These are phyloP conservation scores for Amphipoea lucens DNA, from an alignment of 2,888 invertebrate species.

Conservation along the genomic window DNA sequence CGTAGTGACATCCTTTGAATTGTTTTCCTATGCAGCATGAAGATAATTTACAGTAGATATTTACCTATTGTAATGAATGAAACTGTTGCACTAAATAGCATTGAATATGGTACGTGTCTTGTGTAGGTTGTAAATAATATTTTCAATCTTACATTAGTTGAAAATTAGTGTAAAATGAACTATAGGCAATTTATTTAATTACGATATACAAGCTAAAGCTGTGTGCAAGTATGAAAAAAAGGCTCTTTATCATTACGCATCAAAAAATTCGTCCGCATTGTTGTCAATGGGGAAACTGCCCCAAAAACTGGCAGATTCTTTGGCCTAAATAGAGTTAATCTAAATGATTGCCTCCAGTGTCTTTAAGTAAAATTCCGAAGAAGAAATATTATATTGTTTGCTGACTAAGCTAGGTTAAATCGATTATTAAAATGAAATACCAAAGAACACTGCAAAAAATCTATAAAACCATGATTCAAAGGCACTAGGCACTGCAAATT, in stretches of 20 bases:
- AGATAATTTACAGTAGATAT: conserved; percentile 14
- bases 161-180: background rate
- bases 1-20: conserved; percentile 33
- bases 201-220: too few species aligned
- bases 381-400: background rate
- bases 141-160: background rate
- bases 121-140: background rate
- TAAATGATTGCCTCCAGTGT: background rate
- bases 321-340: background rate
- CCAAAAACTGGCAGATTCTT: background rate
- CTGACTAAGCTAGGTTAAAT: background rate
- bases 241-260: background rate
- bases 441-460: conserved; percentile 6
- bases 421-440: background rate
- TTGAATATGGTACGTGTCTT: background rate
- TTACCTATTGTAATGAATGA: background rate
- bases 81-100: background rate
- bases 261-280: background rate
- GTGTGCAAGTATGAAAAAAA: background rate
- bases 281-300: background rate
- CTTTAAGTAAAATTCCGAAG: background rate
- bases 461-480: conserved; percentile 36
- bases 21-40: conserved; percentile 10
- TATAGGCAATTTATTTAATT: background rate
- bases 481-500: conserved; percentile 22